Evolutionary conservation across 2,797 vertebrate genomes (phyloP).

Genomic region (Sphaeramia orbicularis): DNA sequence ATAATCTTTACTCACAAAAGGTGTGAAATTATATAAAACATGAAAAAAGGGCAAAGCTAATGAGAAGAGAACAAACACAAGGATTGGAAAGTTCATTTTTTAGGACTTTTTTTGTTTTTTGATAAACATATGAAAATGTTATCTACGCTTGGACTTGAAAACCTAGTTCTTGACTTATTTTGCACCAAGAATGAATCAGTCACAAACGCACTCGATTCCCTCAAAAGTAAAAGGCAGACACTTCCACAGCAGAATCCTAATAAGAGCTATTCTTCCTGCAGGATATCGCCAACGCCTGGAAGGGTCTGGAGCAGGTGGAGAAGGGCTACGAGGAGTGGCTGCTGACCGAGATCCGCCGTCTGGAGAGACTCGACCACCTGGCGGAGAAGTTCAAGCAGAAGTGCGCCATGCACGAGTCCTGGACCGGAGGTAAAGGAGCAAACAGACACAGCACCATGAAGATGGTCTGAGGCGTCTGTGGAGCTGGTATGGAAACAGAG

Average conservation of each 20-base stretch:
- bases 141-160: background rate
- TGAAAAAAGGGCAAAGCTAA: too few relatives aligned
- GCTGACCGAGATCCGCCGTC: slow-evolving; percentile 91
- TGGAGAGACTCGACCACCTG: slow-evolving; percentile 92
- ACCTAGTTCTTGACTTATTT: background rate
- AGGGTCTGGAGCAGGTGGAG: slow-evolving; percentile 91
- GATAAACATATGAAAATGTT: slow-evolving; percentile 12
- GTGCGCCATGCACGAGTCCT: slow-evolving; percentile 89
- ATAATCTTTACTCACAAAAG: too few relatives aligned
- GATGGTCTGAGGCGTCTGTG: too few relatives aligned
- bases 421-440: slow-evolving; percentile 91
- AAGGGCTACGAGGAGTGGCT: slow-evolving; percentile 95
- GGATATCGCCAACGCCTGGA: slow-evolving; percentile 94
- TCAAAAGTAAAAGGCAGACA: background rate
- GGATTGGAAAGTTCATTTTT: background rate
- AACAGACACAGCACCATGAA: too few relatives aligned
- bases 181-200: too few relatives aligned
- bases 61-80: too few relatives aligned
- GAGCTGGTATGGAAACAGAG: too few relatives aligned
- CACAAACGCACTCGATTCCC: background rate
- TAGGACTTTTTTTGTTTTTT: too few relatives aligned
- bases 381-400: slow-evolving; percentile 96
- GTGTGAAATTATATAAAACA: too few relatives aligned
- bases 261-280: slow-evolving; percentile 49
- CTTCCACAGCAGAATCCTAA: too few relatives aligned